Conservation (phyloP, 2,797 vertebrate species). For the Phalanger gymnotis region DNA sequence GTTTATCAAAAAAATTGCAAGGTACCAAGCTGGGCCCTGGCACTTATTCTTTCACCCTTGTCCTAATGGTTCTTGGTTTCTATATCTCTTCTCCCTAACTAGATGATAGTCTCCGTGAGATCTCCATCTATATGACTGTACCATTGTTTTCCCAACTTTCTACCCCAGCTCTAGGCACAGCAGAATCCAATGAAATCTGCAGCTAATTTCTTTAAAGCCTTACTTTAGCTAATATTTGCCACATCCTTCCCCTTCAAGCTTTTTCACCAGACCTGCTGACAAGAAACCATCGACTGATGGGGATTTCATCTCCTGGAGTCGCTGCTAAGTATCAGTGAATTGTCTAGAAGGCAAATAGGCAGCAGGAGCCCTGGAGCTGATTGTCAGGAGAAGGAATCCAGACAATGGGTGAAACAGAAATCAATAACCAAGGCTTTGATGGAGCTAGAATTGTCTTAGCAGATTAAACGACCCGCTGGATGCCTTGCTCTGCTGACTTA, state of each 20-base stretch:
- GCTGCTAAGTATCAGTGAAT: neutral
- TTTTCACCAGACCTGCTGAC: slow-evolving; percentile 63
- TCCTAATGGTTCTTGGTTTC: neutral
- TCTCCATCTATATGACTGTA: neutral
- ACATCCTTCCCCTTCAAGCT: slow-evolving; percentile 54
- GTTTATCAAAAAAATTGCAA: neutral
- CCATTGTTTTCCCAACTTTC: neutral
- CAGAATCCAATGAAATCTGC: slow-evolving; percentile 21
- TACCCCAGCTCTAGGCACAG: neutral
- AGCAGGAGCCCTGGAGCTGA: neutral
- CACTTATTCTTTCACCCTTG: neutral
- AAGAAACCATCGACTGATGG: slow-evolving; percentile 45
- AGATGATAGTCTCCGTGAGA: neutral
- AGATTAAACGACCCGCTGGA: slow-evolving; percentile 1
- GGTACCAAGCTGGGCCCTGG: neutral
- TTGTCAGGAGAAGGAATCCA: neutral
- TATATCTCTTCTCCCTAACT: neutral
- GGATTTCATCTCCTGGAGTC: slow-evolving; percentile 9
- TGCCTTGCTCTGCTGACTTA: neutral
- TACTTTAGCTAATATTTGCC: slow-evolving; percentile 51
- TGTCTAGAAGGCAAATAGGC: slow-evolving; percentile 2
- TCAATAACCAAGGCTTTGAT: neutral
- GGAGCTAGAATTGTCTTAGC: neutral
- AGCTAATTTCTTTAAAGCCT: slow-evolving; percentile 42
- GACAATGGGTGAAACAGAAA: neutral